Percentiles rank a stretch among this genome's conserved stretches.
phyloP scores from a whole-genome alignment of 1,140 invertebrate species.

The Radopholus similis region DNA sequence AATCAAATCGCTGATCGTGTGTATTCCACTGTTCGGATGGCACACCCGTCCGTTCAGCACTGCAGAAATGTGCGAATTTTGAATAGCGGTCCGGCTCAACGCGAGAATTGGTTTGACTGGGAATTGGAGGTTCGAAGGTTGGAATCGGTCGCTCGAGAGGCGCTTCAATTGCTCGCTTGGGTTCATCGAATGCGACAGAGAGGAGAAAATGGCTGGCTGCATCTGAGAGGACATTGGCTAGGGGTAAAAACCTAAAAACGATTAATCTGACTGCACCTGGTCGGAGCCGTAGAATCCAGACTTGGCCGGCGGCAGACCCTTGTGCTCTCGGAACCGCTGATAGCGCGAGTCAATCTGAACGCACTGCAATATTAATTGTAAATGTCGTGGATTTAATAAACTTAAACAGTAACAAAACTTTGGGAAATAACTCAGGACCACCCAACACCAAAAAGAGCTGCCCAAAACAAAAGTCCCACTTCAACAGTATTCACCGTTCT shows the following conservation, averaged over 20 bases:
- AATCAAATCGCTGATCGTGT: too few relatives aligned
- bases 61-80: too few relatives aligned
- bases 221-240: not conserved
- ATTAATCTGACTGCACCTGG: not conserved
- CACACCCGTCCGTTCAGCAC: too few relatives aligned
- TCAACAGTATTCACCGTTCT: not conserved
- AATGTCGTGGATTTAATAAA: not conserved
- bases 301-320: slow-evolving; percentile 12
- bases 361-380: not conserved
- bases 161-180: not conserved
- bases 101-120: too few relatives aligned
- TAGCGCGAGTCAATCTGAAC: slow-evolving; percentile 20
- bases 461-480: not conserved
- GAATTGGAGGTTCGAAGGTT: not conserved
- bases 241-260: not conserved
- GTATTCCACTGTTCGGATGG: too few relatives aligned
- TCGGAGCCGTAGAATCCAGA: slow-evolving; percentile 7
- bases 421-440: not conserved
- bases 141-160: not conserved
- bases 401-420: not conserved
- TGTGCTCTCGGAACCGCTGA: slow-evolving; percentile 2
- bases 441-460: not conserved
- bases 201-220: not conserved
- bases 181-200: too few relatives aligned
- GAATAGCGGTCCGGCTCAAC: too few relatives aligned